Evolutionary conservation across 2,797 vertebrate genomes (phyloP).

Genomic region (Leptodactylus fallax): DNA sequence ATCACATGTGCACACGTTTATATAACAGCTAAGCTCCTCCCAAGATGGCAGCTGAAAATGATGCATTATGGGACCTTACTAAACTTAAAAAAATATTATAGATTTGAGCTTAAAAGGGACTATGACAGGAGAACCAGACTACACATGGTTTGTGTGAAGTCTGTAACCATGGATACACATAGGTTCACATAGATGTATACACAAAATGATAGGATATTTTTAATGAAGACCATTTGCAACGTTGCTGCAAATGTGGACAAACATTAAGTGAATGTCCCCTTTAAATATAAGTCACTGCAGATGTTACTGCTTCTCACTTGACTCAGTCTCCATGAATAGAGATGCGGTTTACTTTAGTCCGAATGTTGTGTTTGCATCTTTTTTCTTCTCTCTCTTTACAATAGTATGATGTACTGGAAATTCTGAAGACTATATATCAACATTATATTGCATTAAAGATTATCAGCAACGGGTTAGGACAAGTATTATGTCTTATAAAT

Average conservation of each 20-base stretch:
- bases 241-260: too few species aligned
- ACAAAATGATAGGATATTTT: background rate
- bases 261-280: background rate
- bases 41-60: too few species aligned
- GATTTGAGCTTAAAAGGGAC: too few species aligned
- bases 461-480: constrained; percentile 64
- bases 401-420: background rate
- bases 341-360: background rate
- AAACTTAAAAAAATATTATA: too few species aligned
- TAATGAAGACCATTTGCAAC: background rate
- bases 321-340: background rate
- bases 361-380: background rate
- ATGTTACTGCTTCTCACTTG: background rate
- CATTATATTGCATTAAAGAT: constrained; percentile 34
- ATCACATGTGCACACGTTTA: too few species aligned
- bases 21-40: too few species aligned
- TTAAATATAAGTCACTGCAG: background rate
- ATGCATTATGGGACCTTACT: too few species aligned
- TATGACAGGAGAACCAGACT: too few species aligned
- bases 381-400: constrained; percentile 3
- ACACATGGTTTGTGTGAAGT: too few species aligned
- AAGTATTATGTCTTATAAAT: constrained; percentile 68
- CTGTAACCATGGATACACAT: too few species aligned
- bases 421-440: background rate
- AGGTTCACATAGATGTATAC: background rate